Base-by-base conservation (phyloP, 2,888 invertebrate species). In the Caenorhabditis wallacei region DNA sequence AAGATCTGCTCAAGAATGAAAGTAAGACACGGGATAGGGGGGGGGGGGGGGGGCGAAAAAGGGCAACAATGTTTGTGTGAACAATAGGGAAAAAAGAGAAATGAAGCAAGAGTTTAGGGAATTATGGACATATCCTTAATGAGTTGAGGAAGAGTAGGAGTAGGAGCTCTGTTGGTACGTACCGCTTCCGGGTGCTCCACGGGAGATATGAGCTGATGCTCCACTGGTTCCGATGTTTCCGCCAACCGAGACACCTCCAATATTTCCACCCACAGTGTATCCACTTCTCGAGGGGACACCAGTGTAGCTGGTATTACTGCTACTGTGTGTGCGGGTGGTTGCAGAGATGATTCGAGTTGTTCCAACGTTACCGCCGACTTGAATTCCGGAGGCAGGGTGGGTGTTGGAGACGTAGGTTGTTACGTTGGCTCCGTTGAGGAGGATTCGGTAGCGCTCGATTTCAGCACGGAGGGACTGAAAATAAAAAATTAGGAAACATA, bases 1-100 rank as follows among this genome's bases (percentile, higher is more conserved):
- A 82, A 82, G 82, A 82, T 82, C 78, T 70, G 82, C 72, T 72
- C 59, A 35, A 57, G 35, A 54, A 76, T 66, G 70, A 72, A 82
- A 82, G 61, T 72, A 53, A 66, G 40, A 68, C 63, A 75, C 72
- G 24, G 53, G 48, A 63, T 51, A 24, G 35, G 18, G n/a, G 18
- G 40, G 24, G 53, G 48, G 56, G 40, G 18, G 35, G 18, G n/a
- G 18, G 40, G 13, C 30, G 48, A 35, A 40, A 35, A 16, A 64
- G n/a, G 26, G 18, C 30, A 66, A 40, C 35, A 71, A 69, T 40
- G 59, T 59, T 20, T 53, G 53, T 53, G 53, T 53, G 53, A 53
- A 61, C 43, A 40, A 7, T 40, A 20, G 59, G 37, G 37, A 46
- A 20, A n/a, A 35, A 57, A 54, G 26, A 26, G 20, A 56, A n/a